These are phyloP conservation scores for Resseliella maxima DNA, from an alignment of 2,888 invertebrate species.

Conservation along the genomic window DNA sequence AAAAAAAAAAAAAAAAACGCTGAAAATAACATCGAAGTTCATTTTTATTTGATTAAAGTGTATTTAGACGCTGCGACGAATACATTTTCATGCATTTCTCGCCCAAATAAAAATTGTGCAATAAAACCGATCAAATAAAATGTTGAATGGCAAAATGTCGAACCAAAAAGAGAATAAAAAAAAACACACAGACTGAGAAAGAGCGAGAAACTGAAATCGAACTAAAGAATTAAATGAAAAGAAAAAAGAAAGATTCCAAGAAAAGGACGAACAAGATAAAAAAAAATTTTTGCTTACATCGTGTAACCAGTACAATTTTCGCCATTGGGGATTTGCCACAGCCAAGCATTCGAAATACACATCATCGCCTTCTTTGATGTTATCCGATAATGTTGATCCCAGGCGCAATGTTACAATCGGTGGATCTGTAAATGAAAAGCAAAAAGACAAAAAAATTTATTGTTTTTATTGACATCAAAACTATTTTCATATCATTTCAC, in stretches of 20 bases:
- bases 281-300: constrained; percentile 76
- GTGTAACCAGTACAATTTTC: constrained; percentile 87
- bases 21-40: not conserved
- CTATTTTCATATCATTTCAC: not conserved
- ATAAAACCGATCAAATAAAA: constrained; percentile 14
- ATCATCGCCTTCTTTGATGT: constrained; percentile 93
- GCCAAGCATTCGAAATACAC: constrained; percentile 94
- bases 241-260: too few species aligned
- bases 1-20: not conserved
- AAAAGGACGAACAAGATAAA: not conserved
- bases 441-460: too few species aligned
- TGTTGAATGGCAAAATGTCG: not conserved
- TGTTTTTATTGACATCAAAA: constrained; percentile 8
- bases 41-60: constrained; percentile 31
- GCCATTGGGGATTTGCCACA: constrained; percentile 86
- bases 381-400: constrained; percentile 86
- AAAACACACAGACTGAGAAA: too few species aligned
- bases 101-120: constrained; percentile 37
- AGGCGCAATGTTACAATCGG: constrained; percentile 84
- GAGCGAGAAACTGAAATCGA: not conserved
- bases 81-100: constrained; percentile 20
- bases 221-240: too few species aligned
- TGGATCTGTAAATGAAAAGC: constrained; percentile 78
- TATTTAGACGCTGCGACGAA: constrained; percentile 1
- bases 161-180: not conserved